These are phyloP conservation scores for Mus spicilegus DNA, from an alignment of 2,113 vertebrate genomes.

Conservation along the genomic window DNA sequence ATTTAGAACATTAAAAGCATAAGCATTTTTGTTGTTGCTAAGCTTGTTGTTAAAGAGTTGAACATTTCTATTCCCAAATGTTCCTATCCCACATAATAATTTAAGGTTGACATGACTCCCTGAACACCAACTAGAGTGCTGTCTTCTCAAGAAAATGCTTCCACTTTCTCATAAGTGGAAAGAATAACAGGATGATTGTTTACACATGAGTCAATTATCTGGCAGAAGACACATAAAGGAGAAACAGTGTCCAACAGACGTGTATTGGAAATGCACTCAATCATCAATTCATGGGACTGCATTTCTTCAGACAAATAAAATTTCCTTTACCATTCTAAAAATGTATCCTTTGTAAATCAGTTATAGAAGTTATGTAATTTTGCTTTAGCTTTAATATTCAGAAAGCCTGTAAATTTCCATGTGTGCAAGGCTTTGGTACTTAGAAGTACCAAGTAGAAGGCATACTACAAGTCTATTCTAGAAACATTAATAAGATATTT, in stretches of 20 bases:
- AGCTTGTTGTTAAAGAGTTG: neutral
- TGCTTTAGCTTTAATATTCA: neutral
- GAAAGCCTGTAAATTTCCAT: neutral
- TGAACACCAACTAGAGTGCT: neutral
- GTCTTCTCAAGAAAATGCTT: neutral
- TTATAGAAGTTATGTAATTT: conserved; percentile 9
- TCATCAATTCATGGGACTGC: neutral
- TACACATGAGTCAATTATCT: neutral
- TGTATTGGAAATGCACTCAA: neutral
- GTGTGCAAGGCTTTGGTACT: neutral
- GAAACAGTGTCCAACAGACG: neutral
- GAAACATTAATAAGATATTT: neutral
- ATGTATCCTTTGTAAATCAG: neutral
- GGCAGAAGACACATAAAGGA: neutral
- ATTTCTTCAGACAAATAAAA: neutral
- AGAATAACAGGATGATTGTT: neutral
- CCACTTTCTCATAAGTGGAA: neutral
- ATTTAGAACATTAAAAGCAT: neutral
- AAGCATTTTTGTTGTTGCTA: neutral
- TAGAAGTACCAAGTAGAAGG: neutral
- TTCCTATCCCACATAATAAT: neutral
- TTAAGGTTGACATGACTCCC: neutral
- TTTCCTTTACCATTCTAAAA: neutral
- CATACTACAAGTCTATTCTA: neutral
- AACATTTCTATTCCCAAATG: neutral